Conservation (phyloP, 2,888 invertebrate species). For the Phortica okadai region DNA sequence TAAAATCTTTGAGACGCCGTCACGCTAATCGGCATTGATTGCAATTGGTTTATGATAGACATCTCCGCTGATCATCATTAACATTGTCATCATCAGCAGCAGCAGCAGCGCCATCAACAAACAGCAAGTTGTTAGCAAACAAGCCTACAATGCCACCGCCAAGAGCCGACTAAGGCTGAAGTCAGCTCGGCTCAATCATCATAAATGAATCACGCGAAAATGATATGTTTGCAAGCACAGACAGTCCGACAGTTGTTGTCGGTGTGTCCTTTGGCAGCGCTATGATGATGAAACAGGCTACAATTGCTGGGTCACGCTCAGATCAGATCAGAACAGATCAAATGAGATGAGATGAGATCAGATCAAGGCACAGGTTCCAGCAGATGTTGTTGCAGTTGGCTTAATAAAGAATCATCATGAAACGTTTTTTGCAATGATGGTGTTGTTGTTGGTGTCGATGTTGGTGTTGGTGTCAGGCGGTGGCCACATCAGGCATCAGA, state of each 20-base stretch:
- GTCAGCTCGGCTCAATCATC: conserved; percentile 58
- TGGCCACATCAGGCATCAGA: conserved; percentile 42
- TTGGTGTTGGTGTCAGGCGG: background rate
- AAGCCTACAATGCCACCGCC: conserved; percentile 43
- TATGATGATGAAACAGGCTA: background rate
- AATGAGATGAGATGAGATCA: conserved; percentile 46
- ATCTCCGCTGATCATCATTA: conserved; percentile 52
- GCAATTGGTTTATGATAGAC: conserved; percentile 53
- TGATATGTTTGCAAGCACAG: conserved; percentile 54
- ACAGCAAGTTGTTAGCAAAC: background rate
- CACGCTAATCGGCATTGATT: conserved; percentile 33
- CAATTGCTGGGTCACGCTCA: conserved; percentile 25
- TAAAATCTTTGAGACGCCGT: conserved; percentile 2
- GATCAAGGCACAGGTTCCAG: conserved; percentile 34
- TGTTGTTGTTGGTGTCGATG: no score
- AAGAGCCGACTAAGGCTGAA: no score
- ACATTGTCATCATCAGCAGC: background rate
- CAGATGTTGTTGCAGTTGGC: conserved; percentile 47
- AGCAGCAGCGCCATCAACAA: background rate
- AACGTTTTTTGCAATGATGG: no score
- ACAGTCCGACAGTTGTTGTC: background rate
- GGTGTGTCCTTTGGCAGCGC: conserved; percentile 12
- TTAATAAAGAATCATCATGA: conserved; percentile 67
- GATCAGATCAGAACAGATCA: background rate
- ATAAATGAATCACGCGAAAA: conserved; percentile 70